Evolutionary conservation across 2,888 invertebrate species (phyloP).

Genomic region (Elmis aenea): DNA sequence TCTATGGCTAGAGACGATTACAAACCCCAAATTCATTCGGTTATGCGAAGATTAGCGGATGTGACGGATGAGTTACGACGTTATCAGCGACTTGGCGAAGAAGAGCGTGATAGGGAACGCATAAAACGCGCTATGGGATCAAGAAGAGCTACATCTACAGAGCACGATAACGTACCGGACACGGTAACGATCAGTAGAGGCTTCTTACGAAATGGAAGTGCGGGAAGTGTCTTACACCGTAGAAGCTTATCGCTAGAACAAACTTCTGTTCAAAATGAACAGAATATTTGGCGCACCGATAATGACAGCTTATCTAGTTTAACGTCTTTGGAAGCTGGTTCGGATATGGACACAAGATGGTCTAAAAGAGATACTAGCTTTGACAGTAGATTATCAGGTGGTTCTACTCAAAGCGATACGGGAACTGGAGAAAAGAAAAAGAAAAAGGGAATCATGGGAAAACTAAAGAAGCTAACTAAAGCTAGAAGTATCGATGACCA

Average conservation of each 20-base stretch:
- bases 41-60: conserved; percentile 61
- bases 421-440: conserved; percentile 68
- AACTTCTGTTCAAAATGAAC: conserved; percentile 51
- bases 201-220: conserved; percentile 27
- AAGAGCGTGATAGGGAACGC: conserved; percentile 51
- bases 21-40: conserved; percentile 40
- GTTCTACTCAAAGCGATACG: conserved; percentile 81
- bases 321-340: conserved; percentile 57
- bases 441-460: conserved; percentile 75
- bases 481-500: conserved; percentile 76
- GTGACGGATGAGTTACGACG: conserved; percentile 61
- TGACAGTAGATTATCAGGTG: conserved; percentile 78
- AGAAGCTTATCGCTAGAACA: conserved; percentile 72
- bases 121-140: conserved; percentile 42
- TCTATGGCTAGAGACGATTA: conserved; percentile 45
- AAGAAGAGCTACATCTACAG: conserved; percentile 56
- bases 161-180: conserved; percentile 54
- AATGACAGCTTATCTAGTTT: conserved; percentile 81
- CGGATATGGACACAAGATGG: conserved; percentile 53
- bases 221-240: conserved; percentile 53
- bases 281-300: conserved; percentile 78
- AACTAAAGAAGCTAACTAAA: conserved; percentile 79
- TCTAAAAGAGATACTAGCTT: conserved; percentile 69
- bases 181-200: conserved; percentile 22
- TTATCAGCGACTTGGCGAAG: conserved; percentile 50